Evolutionary conservation across 2,113 vertebrate genomes (phyloP), one percentile per base, ranked within the genome.

Genomic region (Gallinago undulata): DNA sequence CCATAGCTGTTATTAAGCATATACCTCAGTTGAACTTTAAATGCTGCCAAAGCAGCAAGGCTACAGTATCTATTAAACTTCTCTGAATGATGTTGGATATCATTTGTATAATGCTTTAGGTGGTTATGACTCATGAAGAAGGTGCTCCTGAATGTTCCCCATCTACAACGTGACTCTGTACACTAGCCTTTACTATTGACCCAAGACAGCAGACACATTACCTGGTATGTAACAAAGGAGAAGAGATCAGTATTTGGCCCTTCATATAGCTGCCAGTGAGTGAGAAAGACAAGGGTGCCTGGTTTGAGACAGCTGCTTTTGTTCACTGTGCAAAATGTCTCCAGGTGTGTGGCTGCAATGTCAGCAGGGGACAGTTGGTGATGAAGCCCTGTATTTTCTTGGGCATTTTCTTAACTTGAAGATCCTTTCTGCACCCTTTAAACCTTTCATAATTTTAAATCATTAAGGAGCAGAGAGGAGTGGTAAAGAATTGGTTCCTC

Each of bases 201-300:
- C 25, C 22, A 24, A 43, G 19, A 8, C 14, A 37, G 13, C 31
- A 5, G 13, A 7, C 0, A 0, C 0, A 0, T 22, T 35, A 41
- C 27, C 50, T 43, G 5, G 2, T 25, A 5, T 0, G 10, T 9
- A 27, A 5, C 8, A 10, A 43, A 66, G 41, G 16, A 53, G 6
- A 66, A 19, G 28, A 31, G 23, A n/a, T 67, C 3, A 0, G 11
- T 41, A 25, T 66, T 63, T 8, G 5, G 5, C n/a, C 37, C 14
- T n/a, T 68, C 15, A 2, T 35, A 7, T 2, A 57, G 13, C 48
- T 9, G 3, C 24, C 30, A 60, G 70, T 43, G 86, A 23, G 33
- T 23, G 33, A 28, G 51, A 25, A 62, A 35, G 27, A 51, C 28
- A 33, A 55, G 13, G 27, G 11, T 53, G 23, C 28, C 37, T 31